Evolutionary conservation across 2,797 vertebrate species (phyloP), one percentile per base, ranked within the genome.

Genomic region (Gadopsis bispinosus): DNA sequence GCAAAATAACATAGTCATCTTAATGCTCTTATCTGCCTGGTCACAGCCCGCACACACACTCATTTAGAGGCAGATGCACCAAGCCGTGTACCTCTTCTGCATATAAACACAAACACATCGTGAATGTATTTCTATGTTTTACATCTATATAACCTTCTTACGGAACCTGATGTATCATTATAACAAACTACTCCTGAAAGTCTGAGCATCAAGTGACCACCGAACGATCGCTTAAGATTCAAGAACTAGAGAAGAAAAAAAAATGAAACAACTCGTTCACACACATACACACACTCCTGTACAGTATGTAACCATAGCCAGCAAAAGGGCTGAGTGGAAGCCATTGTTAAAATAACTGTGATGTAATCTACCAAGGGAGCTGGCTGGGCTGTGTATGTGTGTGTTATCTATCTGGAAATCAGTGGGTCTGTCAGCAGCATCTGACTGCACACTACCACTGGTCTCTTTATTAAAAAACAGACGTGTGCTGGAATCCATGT

Each of bases 381-480:
- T 77, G 83, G 75, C 77, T 73, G 65, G 35, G 75, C 61, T 81
- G 69, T 88, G 58, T 72, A 54, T 85, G 84, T 81, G 83, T 77
- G 80, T 81, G 85, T 86, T 93, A 92, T 93, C 89, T 83, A 79
- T 87, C 56, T 77, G 77, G 61, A 80, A 86, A 92, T 94, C 91
- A 85, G 83, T 66, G 71, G 77, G 75, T 91, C 88, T 91, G 84
- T 93, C 92, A 91, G 82, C 89, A 83, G 87, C 86, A 88, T 86
- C 83, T 85, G 79, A 87, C 87, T 86, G 83, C 83, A 89, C 79
- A 87, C 82, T 64, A 89, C 82, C 84, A 67, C 73, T 76, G 83
- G 55, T 87, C 84, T 85, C 81, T 83, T 91, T 92, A 93, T 92
- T 92, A 92, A 89, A 89, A 90, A 88, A 22, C 83, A 90, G 87